phyloP scores from a whole-genome alignment of 2,888 invertebrate genomes.

The Stenichneumon culpator region DNA sequence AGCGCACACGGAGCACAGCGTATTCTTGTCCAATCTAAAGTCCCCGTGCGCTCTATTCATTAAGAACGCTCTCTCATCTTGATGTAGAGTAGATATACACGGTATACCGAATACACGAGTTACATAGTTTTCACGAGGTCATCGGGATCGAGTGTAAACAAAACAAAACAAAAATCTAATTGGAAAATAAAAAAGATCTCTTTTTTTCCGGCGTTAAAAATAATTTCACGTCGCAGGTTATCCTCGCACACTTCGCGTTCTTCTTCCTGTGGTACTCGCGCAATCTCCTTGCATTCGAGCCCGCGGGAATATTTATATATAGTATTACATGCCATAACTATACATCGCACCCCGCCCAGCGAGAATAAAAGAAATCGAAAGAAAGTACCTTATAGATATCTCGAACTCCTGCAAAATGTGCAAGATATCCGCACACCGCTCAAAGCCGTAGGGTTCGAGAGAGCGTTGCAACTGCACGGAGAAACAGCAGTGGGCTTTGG shows the following conservation, averaged over 20 bases:
- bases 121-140: conserved; percentile 15
- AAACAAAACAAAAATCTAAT: conserved; percentile 8
- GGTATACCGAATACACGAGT: background rate
- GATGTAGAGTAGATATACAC: conserved; percentile 32
- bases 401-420: conserved; percentile 38
- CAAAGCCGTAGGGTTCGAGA: conserved; percentile 47
- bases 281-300: conserved; percentile 46
- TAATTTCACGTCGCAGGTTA: conserved; percentile 42
- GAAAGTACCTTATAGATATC: conserved; percentile 56
- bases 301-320: conserved; percentile 52
- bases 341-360: conserved; percentile 40
- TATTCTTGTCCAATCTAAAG: conserved; percentile 42
- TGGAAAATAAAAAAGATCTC: conserved; percentile 18
- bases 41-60: conserved; percentile 59
- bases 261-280: conserved; percentile 14
- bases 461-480: conserved; percentile 21
- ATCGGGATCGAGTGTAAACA: background rate
- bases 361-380: conserved; percentile 38
- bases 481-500: conserved; percentile 7
- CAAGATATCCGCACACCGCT: conserved; percentile 37
- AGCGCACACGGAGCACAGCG: background rate
- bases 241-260: conserved; percentile 15
- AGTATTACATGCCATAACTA: conserved; percentile 43
- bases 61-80: conserved; percentile 63
- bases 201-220: conserved; percentile 26